phyloP scores from a whole-genome alignment of 2,888 invertebrate species.

The Metacarcinus magister region DNA sequence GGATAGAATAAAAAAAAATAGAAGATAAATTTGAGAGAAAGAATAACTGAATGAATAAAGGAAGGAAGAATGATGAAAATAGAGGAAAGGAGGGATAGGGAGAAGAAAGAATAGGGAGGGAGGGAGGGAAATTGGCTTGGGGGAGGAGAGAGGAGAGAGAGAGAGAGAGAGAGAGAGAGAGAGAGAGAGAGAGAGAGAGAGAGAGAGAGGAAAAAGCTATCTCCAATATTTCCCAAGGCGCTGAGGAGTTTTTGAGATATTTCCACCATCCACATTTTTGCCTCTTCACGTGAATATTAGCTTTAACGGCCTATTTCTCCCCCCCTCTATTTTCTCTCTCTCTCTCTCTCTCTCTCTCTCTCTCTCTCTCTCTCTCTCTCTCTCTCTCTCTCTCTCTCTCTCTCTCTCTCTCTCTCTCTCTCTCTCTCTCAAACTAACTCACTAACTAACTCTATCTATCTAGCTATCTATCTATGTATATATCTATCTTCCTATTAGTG shows the following conservation, averaged over 20 bases:
- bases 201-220: not conserved
- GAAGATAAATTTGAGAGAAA: not conserved
- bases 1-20: not conserved
- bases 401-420: constrained; percentile 35
- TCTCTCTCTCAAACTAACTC: too few relatives aligned
- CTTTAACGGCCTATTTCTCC: not conserved
- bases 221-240: constrained; percentile 15
- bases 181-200: constrained; percentile 54
- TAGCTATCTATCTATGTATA: too few relatives aligned
- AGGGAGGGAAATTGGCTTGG: too few relatives aligned
- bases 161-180: constrained; percentile 60
- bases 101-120: too few relatives aligned
- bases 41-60: too few relatives aligned
- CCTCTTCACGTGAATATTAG: constrained; percentile 17
- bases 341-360: constrained; percentile 64
- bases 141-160: not conserved
- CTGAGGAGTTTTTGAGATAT: constrained; percentile 31
- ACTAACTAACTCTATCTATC: too few relatives aligned
- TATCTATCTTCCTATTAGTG: too few relatives aligned
- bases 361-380: constrained; percentile 63
- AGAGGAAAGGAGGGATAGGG: too few relatives aligned
- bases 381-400: constrained; percentile 46
- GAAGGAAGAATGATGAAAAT: too few relatives aligned
- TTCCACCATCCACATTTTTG: constrained; percentile 28
- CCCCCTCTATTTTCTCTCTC: not conserved